phyloP scores from a whole-genome alignment of 2,113 vertebrate genomes.

The Arenaria interpres region DNA sequence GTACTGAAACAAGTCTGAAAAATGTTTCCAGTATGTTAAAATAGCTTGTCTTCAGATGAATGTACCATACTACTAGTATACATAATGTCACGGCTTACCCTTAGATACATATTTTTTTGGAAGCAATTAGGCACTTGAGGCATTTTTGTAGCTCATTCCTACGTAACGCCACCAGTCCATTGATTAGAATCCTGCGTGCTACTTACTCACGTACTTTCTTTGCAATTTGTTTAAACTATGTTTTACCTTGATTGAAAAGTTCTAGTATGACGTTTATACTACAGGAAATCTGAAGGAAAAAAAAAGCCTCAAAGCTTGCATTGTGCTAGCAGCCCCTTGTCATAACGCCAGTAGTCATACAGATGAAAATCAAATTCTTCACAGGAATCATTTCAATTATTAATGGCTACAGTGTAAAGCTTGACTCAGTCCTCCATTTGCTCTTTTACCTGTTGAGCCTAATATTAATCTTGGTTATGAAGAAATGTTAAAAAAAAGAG shows the following conservation, averaged over 20 bases:
- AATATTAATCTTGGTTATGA: not conserved
- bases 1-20: not conserved
- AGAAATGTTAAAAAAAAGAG: not conserved
- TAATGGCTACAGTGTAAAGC: not conserved
- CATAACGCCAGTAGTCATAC: not conserved
- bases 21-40: not conserved
- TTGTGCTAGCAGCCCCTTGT: not conserved
- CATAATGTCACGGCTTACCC: not conserved
- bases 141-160: not conserved
- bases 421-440: not conserved
- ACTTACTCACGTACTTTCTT: not conserved
- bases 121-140: not conserved
- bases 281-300: not conserved
- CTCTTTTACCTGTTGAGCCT: not conserved
- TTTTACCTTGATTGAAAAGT: not conserved
- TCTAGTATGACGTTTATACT: not conserved
- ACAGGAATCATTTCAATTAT: not conserved
- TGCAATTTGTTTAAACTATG: not conserved
- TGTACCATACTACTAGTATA: not conserved
- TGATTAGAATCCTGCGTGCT: not conserved
- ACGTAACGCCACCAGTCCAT: not conserved
- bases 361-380: not conserved
- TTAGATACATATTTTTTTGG: not conserved
- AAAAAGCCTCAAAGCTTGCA: not conserved
- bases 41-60: not conserved